Evolutionary conservation across 2,113 vertebrate species (phyloP), one percentile per base, ranked within the genome.

Genomic region (Herpailurus yagouaroundi): DNA sequence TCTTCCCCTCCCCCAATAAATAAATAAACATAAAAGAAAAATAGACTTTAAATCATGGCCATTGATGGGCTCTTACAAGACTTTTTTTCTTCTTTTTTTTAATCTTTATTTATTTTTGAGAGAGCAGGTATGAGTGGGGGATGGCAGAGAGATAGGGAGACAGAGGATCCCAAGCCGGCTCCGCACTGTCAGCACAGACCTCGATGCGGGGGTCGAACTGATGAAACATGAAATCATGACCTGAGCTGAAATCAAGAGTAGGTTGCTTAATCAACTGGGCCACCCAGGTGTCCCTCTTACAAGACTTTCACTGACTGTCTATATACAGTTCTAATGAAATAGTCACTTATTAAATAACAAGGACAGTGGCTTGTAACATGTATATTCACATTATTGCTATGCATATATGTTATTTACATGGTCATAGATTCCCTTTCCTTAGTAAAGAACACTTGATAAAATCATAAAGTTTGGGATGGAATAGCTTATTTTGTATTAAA

Each of bases 21-120:
- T 57, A 57, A 57, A 60, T 60, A 23, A 60, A 25, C 57, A 60
- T 60, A 55, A 55, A 55, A 60, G 9, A 23, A 9, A 57, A 57
- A 60, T 29, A 77, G 33, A 48, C 74, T 95, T 82, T 19, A 21
- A 27, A 25, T 85, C 73, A 29, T 66, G 52, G 66, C 6, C 38
- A 23, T n/a, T 68, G 48, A 60, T 88, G 33, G 29, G 88, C 31
- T 97, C n/a, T 95, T 84, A 74, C 88, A 91, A 57, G 45, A 45
- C 10, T 80, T 92, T 52, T 88, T 18, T 57, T 60, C 23, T 9
- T 74, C 89, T 52, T 88, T 18, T 57, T 60, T 60, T 9, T 25
- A 60, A 60, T 60, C 57, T 23, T 19, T 60, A 19, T 60, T 60
- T 60, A 60, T 23, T 60, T 60, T 9, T 60, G 57, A 23, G 57